Evolutionary conservation across 2,113 vertebrate species (phyloP).

Genomic region (Meles meles): DNA sequence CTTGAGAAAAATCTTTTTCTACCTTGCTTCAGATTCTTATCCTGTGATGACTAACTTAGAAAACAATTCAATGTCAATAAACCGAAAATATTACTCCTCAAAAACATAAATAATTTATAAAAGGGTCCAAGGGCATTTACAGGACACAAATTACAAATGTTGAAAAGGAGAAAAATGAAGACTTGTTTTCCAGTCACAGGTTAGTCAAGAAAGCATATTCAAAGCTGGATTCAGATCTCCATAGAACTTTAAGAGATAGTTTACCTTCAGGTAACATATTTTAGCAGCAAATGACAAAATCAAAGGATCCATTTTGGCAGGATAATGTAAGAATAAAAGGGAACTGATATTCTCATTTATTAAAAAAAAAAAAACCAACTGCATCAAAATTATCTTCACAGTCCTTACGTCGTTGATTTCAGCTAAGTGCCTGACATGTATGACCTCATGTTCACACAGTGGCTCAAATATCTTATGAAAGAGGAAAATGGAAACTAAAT

Average conservation of each 20-base stretch:
- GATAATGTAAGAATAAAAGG: constrained; percentile 60
- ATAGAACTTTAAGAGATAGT: constrained; percentile 77
- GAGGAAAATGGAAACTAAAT: constrained; percentile 82
- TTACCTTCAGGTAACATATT: constrained; percentile 79
- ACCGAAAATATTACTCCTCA: constrained; percentile 81
- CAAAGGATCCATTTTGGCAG: constrained; percentile 77
- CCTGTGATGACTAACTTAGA: not conserved
- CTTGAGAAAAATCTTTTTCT: not conserved
- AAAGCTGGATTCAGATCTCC: constrained; percentile 77
- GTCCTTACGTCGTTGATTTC: constrained; percentile 77
- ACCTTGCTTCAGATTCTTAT: not conserved
- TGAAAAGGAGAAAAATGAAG: constrained; percentile 86
- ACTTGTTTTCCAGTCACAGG: constrained; percentile 84
- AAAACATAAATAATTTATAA: constrained; percentile 80
- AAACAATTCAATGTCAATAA: constrained; percentile 82
- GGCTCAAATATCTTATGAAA: constrained; percentile 79
- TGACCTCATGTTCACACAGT: constrained; percentile 75
- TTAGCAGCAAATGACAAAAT: constrained; percentile 84
- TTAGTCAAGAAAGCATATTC: constrained; percentile 73
- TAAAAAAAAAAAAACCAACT: constrained; percentile 58
- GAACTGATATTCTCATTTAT: constrained; percentile 56
- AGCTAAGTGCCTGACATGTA: constrained; percentile 75
- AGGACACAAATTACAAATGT: constrained; percentile 72
- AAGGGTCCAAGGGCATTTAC: constrained; percentile 80
- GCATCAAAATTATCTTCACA: constrained; percentile 80